Evolutionary conservation across 2,113 vertebrate genomes (phyloP).

Genomic region (Eudyptes chrysolophus): DNA sequence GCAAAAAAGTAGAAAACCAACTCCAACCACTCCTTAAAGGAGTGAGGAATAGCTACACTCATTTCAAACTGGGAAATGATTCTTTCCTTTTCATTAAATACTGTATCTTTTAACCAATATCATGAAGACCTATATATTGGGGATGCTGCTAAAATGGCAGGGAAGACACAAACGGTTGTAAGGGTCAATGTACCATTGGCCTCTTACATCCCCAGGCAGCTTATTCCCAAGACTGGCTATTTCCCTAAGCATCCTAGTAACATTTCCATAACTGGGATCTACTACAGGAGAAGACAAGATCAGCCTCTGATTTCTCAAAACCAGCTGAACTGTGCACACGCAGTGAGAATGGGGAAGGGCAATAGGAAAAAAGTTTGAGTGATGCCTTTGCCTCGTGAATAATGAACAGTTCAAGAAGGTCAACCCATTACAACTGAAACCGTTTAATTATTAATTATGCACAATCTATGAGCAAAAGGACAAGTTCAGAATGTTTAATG

Average conservation of each 20-base stretch:
- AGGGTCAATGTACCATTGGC: neutral
- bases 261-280: neutral
- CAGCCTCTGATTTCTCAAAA: constrained; percentile 34
- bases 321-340: constrained; percentile 60
- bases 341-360: constrained; percentile 75
- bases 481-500: constrained; percentile 87
- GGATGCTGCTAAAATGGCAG: neutral
- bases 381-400: constrained; percentile 91
- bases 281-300: neutral
- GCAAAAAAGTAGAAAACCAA: neutral
- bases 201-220: neutral
- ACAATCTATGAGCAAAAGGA: constrained; percentile 90
- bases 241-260: neutral
- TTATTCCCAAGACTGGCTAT: neutral
- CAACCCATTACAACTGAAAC: constrained; percentile 91
- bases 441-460: constrained; percentile 98
- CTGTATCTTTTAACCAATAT: neutral
- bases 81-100: neutral
- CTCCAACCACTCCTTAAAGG: neutral
- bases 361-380: constrained; percentile 83
- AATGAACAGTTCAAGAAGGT: constrained; percentile 94
- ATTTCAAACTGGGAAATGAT: neutral
- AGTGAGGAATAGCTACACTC: neutral
- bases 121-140: rapidly evolving
- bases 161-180: neutral